A percentile compares a stretch with the other conserved stretches of the same genome.
Evolutionary conservation across 1,140 invertebrate genomes (phyloP).

Genomic region (Pissodes strobi): DNA sequence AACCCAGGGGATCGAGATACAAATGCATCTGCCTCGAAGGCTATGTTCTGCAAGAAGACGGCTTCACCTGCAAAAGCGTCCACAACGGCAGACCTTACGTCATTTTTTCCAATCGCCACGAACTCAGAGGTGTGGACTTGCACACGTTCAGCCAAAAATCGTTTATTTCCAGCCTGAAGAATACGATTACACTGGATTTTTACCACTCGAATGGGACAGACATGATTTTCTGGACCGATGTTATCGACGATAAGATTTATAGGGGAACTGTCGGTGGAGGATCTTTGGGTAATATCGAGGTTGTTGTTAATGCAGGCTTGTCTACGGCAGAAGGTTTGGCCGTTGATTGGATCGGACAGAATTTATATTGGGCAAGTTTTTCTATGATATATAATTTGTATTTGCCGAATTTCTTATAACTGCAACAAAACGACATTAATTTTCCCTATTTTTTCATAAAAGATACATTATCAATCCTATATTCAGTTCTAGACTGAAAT

Average conservation of each 20-base stretch:
- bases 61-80: constrained; percentile 81
- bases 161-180: constrained; percentile 81
- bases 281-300: constrained; percentile 78
- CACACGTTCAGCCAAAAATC: constrained; percentile 70
- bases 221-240: constrained; percentile 87
- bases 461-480: no score
- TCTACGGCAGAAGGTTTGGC: constrained; percentile 84
- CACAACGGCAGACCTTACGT: constrained; percentile 67
- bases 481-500: no score
- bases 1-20: constrained; percentile 58
- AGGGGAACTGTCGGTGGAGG: constrained; percentile 68
- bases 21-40: constrained; percentile 75
- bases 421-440: no score
- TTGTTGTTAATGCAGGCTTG: constrained; percentile 81
- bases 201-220: constrained; percentile 64
- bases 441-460: no score
- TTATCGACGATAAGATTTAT: constrained; percentile 91
- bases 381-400: no score
- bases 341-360: constrained; percentile 83
- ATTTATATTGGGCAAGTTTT: constrained; percentile 72
- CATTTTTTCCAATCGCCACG: constrained; percentile 86
- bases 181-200: constrained; percentile 88
- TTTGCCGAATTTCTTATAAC: no score
- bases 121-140: constrained; percentile 78
- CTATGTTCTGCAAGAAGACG: constrained; percentile 72